phyloP scores from a whole-genome alignment of 1,140 invertebrate genomes.

The Ceratina japonica region DNA sequence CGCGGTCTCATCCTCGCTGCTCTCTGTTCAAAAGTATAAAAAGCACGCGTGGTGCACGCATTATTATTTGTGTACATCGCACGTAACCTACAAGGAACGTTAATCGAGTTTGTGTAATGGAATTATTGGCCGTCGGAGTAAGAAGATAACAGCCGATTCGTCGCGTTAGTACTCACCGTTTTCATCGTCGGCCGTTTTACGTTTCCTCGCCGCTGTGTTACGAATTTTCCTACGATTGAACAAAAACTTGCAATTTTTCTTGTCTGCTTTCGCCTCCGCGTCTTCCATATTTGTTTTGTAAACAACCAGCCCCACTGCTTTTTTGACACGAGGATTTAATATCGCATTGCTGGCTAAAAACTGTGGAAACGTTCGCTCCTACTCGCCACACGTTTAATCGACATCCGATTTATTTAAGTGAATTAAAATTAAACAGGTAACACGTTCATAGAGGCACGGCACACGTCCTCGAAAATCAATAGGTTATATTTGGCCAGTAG shows the following conservation, averaged over 20 bases:
- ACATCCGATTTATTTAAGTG: conserved; percentile 15
- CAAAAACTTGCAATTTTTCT: conserved; percentile 71
- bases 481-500: conserved; percentile 51
- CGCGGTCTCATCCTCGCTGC: conserved; percentile 77
- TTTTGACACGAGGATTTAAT: conserved; percentile 10
- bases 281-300: conserved; percentile 72
- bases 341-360: conserved; percentile 2
- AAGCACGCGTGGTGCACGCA: conserved; percentile 8
- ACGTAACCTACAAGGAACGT: conserved; percentile 50
- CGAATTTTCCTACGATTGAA: conserved; percentile 78
- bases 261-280: conserved; percentile 49
- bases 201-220: conserved; percentile 72
- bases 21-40: conserved; percentile 63
- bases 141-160: conserved; percentile 2
- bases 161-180: conserved; percentile 55
- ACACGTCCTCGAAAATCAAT: neutral
- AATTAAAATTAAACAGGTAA: conserved; percentile 5
- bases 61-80: conserved; percentile 13
- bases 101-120: conserved; percentile 54
- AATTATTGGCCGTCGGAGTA: conserved; percentile 60
- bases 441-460: neutral
- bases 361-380: neutral
- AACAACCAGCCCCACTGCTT: conserved; percentile 41
- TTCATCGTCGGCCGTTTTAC: conserved; percentile 62
- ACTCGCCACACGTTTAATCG: neutral